Conservation (phyloP, 2,888 invertebrate genomes). For the Bedellia somnulentella region DNA sequence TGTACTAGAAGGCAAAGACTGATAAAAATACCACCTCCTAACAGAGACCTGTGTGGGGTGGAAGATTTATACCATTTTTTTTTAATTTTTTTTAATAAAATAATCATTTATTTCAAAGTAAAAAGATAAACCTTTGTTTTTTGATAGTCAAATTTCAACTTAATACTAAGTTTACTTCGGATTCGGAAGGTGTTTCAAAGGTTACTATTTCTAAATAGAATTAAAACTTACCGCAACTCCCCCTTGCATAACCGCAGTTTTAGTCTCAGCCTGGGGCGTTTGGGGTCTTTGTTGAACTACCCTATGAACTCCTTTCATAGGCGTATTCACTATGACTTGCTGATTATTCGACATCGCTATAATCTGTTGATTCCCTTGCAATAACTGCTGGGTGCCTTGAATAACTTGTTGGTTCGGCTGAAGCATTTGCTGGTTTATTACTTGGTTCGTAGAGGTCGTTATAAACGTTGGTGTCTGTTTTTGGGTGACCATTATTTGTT, state of each 20-base stretch:
- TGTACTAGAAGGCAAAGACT: no score
- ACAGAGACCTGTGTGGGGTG: no score
- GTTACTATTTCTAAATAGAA: no score
- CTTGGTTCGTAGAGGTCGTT: no score
- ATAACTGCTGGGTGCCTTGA: slow-evolving; percentile 21
- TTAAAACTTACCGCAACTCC: slow-evolving; percentile 21
- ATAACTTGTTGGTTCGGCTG: slow-evolving; percentile 17
- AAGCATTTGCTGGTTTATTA: slow-evolving; percentile 25
- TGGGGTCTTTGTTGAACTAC: slow-evolving; percentile 29
- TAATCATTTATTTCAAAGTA: no score
- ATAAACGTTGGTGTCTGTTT: slow-evolving; percentile 43
- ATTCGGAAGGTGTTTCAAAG: no score
- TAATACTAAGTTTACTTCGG: no score
- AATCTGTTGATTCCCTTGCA: slow-evolving; percentile 17
- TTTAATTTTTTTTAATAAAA: no score
- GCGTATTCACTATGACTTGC: slow-evolving; percentile 39
- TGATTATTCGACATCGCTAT: slow-evolving; percentile 31
- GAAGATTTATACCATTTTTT: no score
- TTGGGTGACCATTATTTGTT: slow-evolving; percentile 43
- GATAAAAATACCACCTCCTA: no score
- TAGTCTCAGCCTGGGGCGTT: slow-evolving; percentile 22
- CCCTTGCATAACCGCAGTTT: slow-evolving; percentile 27
- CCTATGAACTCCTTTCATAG: slow-evolving; percentile 34
- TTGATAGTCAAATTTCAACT: no score
- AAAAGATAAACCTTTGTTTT: no score